Evolutionary conservation across 2,113 vertebrate species (phyloP), one percentile per base, ranked within the genome.

Genomic region (Ceyx margarethae): DNA sequence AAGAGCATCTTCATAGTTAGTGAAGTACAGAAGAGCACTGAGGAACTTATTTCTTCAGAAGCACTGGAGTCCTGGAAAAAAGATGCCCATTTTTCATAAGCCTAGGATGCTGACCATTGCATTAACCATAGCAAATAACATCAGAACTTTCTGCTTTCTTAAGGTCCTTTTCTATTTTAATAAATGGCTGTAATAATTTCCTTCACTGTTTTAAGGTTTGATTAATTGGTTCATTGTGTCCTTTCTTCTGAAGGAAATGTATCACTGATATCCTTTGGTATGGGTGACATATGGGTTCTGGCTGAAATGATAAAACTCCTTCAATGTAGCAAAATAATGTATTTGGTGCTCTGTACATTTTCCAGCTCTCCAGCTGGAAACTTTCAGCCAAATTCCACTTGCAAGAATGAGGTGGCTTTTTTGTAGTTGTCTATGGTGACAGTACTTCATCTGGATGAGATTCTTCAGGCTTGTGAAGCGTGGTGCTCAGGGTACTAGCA

Each of bases 271-370:
- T 71, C 89, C 50, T 51, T 74, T 60, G n/a, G n/a, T 74, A 65
- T 76, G 79, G 81, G 45, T 71, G 88, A 35, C 93, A 83, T 86
- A 84, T 86, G 85, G 65, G 87, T 90, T 93, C 91, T 87, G 88
- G 56, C 45, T 93, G 83, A 57, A 92, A 85, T n/a, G 67, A 89
- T 37, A 37, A 37, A 37, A 37, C 37, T 90, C 77, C 91, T 91
- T 90, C 93, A 43, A 65, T 80, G 80, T 67, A 83, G 73, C 53
- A 83, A 81, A 94, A 89, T 61, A 87, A 43, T 85, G 65, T 74
- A 80, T 67, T 68, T 91, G 83, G 78, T 50, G 15, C 50, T 77
- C 35, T 35, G 28, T 50, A 76, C 28, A 80, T 57, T 53, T 77
- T 65, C 90, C 37, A 37, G 37, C 37, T 37, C 37, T 37, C 37